Percentiles rank a stretch among this genome's conserved stretches.
phyloP scores from a whole-genome alignment of 2,888 invertebrate species.

The Drosophila imparisetae region DNA sequence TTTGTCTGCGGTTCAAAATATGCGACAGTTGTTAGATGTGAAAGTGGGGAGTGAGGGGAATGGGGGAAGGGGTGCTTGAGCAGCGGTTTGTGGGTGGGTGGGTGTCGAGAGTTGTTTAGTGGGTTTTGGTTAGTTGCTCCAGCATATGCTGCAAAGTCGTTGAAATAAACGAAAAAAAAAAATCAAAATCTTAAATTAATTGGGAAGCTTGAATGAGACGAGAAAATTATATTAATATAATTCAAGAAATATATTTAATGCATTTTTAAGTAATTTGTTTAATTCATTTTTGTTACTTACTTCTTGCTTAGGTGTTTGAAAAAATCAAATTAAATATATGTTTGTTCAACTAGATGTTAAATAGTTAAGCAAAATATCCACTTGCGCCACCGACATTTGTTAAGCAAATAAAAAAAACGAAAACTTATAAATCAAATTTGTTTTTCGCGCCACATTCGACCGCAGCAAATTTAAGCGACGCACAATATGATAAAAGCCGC shows the following conservation, averaged over 20 bases:
- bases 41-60: neutral
- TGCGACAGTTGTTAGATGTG: conserved; percentile 64
- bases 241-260: neutral
- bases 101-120: neutral
- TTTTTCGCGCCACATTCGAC: conserved; percentile 69
- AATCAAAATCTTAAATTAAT: neutral
- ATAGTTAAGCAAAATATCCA: too few relatives aligned
- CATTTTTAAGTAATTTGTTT: neutral
- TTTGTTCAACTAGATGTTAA: too few relatives aligned
- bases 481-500: conserved; percentile 63
- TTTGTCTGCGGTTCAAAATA: conserved; percentile 78
- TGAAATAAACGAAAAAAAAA: neutral
- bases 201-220: neutral
- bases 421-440: conserved; percentile 64
- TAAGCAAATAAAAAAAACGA: conserved; percentile 4
- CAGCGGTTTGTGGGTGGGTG: neutral
- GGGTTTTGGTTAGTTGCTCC: conserved; percentile 14
- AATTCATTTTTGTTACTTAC: neutral
- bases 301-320: accelerated
- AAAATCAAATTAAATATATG: neutral
- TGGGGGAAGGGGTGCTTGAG: neutral
- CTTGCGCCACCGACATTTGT: neutral
- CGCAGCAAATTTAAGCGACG: conserved; percentile 15
- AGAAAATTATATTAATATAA: neutral
- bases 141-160: conserved; percentile 54